A percentile compares a stretch with the other conserved stretches of the same genome.
phyloP scores from a whole-genome alignment of 2,797 vertebrate genomes.

The Liparis tanakae region DNA sequence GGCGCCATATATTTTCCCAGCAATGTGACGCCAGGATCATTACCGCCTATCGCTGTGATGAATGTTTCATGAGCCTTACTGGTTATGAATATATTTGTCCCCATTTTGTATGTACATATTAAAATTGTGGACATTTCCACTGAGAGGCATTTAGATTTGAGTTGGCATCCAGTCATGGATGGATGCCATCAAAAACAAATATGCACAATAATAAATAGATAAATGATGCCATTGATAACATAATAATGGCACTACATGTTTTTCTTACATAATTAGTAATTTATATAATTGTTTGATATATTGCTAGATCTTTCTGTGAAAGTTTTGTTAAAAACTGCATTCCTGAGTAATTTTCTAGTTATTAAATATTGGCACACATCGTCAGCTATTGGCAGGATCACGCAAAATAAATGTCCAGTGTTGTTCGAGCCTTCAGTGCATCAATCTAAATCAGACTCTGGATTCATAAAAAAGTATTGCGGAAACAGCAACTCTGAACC shows the following conservation, averaged over 20 bases:
- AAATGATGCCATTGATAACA: not conserved
- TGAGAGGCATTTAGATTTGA: conserved; percentile 28
- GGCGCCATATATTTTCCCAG: conserved; percentile 69
- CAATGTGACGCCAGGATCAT: conserved; percentile 62
- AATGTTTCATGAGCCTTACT: conserved; percentile 74
- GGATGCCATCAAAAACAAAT: conserved; percentile 8
- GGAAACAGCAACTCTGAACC: conserved; percentile 35
- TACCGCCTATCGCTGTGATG: conserved; percentile 62
- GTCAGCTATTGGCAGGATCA: conserved; percentile 15
- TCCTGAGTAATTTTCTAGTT: not conserved
- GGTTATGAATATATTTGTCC: conserved; percentile 74
- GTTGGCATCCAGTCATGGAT: conserved; percentile 14
- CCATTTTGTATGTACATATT: conserved; percentile 71
- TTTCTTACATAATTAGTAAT: not conserved
- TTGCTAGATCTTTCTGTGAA: not conserved
- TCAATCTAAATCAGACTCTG: conserved; percentile 25
- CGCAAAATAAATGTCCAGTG: conserved; percentile 19
- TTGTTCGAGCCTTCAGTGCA: conserved; percentile 19
- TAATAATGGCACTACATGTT: not conserved
- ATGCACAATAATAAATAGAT: conserved; percentile 18
- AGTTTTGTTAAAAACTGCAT: not conserved
- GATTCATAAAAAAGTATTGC: conserved; percentile 37
- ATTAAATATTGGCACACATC: not conserved
- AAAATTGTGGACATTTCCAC: conserved; percentile 57
- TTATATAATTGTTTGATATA: not conserved